Evolutionary conservation across 92 coral and sea anemone species (phyloP).

Genomic region (Virgularia gustaviana): DNA sequence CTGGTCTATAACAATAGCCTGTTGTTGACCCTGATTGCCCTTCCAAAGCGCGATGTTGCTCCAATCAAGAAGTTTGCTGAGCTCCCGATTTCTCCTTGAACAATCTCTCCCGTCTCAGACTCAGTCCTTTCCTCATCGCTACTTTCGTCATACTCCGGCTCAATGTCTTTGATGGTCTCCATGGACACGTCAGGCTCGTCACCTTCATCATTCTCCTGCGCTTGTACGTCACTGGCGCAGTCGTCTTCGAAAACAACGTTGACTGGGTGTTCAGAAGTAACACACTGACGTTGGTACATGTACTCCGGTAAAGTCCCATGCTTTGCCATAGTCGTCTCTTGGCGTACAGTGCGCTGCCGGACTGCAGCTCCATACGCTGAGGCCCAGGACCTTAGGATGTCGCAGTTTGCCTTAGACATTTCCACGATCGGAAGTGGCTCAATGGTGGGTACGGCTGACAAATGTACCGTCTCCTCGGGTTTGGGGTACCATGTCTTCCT

Average conservation of each 20-base stretch:
- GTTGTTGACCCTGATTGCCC: conserved; percentile 58
- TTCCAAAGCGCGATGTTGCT: conserved; percentile 60
- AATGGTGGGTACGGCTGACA: conserved; percentile 31
- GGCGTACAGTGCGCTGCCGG: conserved; percentile 43
- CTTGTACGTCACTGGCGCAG: neutral
- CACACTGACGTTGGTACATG: conserved; percentile 57
- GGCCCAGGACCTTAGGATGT: conserved; percentile 41
- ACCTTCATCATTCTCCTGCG: conserved; percentile 36
- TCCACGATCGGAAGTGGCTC: conserved; percentile 32
- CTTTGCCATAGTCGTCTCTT: conserved; percentile 55
- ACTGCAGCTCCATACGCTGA: conserved; percentile 55
- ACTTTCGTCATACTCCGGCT: conserved; percentile 51
- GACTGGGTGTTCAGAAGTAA: conserved; percentile 36
- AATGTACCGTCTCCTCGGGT: conserved; percentile 35
- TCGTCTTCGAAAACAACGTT: conserved; percentile 14
- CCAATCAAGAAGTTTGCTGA: conserved; percentile 57
- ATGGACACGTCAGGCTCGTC: conserved; percentile 16
- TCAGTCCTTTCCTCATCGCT: conserved; percentile 33
- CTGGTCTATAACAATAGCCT: conserved; percentile 14
- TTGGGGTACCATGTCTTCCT: conserved; percentile 56
- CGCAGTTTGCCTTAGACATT: conserved; percentile 36
- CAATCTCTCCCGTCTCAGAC: conserved; percentile 10
- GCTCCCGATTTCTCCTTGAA: conserved; percentile 53
- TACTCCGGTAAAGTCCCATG: conserved; percentile 61
- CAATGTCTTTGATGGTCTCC: conserved; percentile 8